Percentiles rank a stretch among this genome's conserved stretches.
These are phyloP conservation scores for Erebia palarica DNA, from an alignment of 2,888 invertebrate genomes.

Conservation along the genomic window DNA sequence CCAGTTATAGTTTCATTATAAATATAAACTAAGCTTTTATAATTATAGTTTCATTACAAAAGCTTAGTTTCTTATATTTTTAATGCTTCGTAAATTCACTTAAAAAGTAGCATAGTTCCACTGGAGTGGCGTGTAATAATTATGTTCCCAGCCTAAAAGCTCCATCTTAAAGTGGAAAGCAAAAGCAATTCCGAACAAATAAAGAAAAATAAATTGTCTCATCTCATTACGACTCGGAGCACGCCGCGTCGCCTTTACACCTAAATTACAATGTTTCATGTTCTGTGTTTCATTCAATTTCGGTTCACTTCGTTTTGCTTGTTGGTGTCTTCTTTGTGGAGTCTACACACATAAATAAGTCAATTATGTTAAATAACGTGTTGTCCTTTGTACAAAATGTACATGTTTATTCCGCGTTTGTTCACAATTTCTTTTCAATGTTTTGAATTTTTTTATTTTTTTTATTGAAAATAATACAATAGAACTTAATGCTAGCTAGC, in stretches of 20 bases:
- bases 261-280: constrained; percentile 10
- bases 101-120: too few relatives aligned
- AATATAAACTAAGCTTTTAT: too few relatives aligned
- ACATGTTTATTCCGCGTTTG: not conserved
- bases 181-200: constrained; percentile 13
- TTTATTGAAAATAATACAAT: too few relatives aligned
- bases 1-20: too few relatives aligned
- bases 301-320: constrained; percentile 3
- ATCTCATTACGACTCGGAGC: not conserved
- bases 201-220: constrained; percentile 18
- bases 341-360: not conserved
- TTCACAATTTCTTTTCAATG: not conserved
- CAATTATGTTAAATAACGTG: not conserved
- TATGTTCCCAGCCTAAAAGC: not conserved
- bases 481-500: too few relatives aligned
- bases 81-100: too few relatives aligned
- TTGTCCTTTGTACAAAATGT: not conserved
- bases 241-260: constrained; percentile 2
- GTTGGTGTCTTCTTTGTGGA: constrained; percentile 10
- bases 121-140: too few relatives aligned
- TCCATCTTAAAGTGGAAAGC: not conserved
- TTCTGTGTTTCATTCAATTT: constrained; percentile 13
- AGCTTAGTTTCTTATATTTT: too few relatives aligned
- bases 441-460: too few relatives aligned
- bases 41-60: too few relatives aligned